A percentile compares a stretch with the other conserved stretches of the same genome.
phyloP scores from a whole-genome alignment of 53 echinoderm and acorn worm species.

The Holothuria leucospilota region DNA sequence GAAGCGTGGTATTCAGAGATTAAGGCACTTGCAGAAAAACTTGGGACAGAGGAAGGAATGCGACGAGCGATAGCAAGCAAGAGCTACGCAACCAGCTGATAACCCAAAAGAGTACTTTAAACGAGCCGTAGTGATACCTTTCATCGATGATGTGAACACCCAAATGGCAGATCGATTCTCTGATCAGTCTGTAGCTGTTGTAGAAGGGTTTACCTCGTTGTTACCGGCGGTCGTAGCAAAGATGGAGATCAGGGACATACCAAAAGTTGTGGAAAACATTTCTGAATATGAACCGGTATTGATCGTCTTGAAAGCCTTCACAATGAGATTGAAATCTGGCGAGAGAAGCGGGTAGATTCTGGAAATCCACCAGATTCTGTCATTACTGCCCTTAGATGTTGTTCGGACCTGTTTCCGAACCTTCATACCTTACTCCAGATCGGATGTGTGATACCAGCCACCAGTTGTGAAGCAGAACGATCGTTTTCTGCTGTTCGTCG shows the following conservation, averaged over 20 bases:
- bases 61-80: slow-evolving; percentile 20
- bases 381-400: neutral
- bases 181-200: neutral
- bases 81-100: slow-evolving; percentile 41
- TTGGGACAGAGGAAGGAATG: slow-evolving; percentile 13
- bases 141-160: slow-evolving; percentile 32
- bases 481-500: slow-evolving; percentile 1
- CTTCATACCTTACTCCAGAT: slow-evolving; percentile 29
- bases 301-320: slow-evolving; percentile 6
- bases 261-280: slow-evolving; percentile 24
- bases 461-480: neutral
- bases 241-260: slow-evolving; percentile 18
- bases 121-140: slow-evolving; percentile 2
- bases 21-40: neutral
- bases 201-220: neutral
- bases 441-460: slow-evolving; percentile 6
- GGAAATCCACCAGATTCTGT: slow-evolving; percentile 15
- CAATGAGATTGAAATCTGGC: slow-evolving; percentile 26
- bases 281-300: neutral
- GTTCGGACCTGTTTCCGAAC: slow-evolving; percentile 33
- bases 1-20: slow-evolving; percentile 4
- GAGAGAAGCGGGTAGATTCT: neutral
- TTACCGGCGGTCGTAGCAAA: neutral
- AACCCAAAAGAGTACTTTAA: slow-evolving; percentile 10
- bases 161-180: slow-evolving; percentile 32